These are phyloP conservation scores for Cotesia typhae DNA, from an alignment of 1,140 invertebrate genomes.

Conservation along the genomic window DNA sequence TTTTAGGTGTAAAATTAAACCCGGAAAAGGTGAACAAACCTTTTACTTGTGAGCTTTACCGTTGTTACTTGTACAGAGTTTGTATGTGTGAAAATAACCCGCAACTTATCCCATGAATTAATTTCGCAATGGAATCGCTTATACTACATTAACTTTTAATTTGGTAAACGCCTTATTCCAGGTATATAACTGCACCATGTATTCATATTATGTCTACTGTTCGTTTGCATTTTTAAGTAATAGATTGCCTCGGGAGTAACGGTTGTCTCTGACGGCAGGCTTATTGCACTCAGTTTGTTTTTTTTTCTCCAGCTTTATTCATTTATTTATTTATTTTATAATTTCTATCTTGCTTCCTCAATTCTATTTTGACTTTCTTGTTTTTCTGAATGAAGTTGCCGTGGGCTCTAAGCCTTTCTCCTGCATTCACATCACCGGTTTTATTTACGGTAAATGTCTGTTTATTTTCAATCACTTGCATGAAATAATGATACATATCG, in stretches of 20 bases:
- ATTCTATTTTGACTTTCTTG: conserved; percentile 32
- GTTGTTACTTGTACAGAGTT: neutral
- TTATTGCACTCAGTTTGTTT: conserved; percentile 43
- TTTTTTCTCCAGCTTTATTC: conserved; percentile 7
- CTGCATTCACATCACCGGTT: neutral
- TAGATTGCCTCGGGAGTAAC: conserved; percentile 46
- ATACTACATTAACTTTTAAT: conserved; percentile 60
- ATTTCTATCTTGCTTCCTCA: conserved; percentile 23
- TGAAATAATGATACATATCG: neutral
- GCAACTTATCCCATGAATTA: conserved; percentile 56
- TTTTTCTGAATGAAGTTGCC: conserved; percentile 5
- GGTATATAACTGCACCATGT: conserved; percentile 21
- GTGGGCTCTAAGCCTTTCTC: conserved; percentile 11
- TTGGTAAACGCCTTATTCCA: conserved; percentile 47
- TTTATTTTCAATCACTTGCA: no score
- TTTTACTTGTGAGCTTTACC: neutral
- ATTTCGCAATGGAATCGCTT: conserved; percentile 56
- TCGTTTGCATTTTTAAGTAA: conserved; percentile 43
- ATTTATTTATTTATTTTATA: conserved; percentile 32
- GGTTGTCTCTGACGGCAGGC: conserved; percentile 52
- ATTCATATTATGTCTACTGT: conserved; percentile 45
- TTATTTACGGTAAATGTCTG: neutral
- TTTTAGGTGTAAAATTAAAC: no score
- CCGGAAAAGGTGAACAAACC: neutral
- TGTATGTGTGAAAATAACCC: neutral